Conservation (phyloP, 2,888 invertebrate species). For the Lagria hirta region DNA sequence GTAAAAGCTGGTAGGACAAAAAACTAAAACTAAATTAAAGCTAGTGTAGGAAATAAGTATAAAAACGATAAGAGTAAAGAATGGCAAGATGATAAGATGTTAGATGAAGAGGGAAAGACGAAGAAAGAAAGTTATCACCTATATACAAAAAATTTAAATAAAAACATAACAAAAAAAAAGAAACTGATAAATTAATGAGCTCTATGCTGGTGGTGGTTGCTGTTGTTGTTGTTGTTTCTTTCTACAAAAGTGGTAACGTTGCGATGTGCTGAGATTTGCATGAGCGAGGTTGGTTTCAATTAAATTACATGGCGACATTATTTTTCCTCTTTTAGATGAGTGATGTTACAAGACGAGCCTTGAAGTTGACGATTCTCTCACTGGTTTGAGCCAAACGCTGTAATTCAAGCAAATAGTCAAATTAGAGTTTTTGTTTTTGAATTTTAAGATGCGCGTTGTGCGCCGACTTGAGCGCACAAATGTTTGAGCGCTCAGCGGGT, state of each 20-base stretch:
- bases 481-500: too few relatives aligned
- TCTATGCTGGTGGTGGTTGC: too few relatives aligned
- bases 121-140: conserved; percentile 25
- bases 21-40: conserved; percentile 15
- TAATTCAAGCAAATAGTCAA: conserved; percentile 47
- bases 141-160: conserved; percentile 43
- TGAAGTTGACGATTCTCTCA: conserved; percentile 90
- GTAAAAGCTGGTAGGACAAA: conserved; percentile 10
- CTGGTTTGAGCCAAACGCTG: conserved; percentile 85
- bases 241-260: conserved; percentile 23
- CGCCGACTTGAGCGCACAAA: too few relatives aligned
- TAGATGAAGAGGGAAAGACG: conserved; percentile 2
- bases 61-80: conserved; percentile 5
- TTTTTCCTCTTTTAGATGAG: conserved; percentile 67
- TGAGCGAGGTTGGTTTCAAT: conserved; percentile 16
- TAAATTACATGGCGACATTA: conserved; percentile 24
- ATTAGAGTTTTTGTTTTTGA: too few relatives aligned
- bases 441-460: too few relatives aligned
- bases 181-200: conserved; percentile 39
- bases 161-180: conserved; percentile 35
- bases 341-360: conserved; percentile 86
- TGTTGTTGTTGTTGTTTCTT: too few relatives aligned
- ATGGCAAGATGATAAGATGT: conserved; percentile 30
- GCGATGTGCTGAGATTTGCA: conserved; percentile 10
- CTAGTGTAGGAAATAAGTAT: conserved; percentile 13